Evolutionary conservation across 2,888 invertebrate species (phyloP).

Genomic region (Cancer borealis): DNA sequence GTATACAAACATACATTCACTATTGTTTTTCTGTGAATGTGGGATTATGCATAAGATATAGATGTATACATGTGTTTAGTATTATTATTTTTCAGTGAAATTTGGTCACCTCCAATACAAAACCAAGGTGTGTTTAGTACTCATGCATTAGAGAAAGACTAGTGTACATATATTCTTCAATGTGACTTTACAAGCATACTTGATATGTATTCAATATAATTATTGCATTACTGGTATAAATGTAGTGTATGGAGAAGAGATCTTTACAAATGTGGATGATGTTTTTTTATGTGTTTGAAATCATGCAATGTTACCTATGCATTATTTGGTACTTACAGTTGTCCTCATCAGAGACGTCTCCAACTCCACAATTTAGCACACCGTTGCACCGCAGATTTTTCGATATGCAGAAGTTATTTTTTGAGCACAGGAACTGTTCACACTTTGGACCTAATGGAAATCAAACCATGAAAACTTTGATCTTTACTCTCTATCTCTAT

Average conservation of each 20-base stretch:
- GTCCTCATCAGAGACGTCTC: slow-evolving; percentile 87
- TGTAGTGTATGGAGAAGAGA: neutral
- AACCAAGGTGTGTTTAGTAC: too few species aligned
- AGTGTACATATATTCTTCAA: too few species aligned
- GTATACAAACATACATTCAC: too few species aligned
- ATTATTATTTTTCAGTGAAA: too few species aligned
- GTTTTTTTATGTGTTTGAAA: neutral
- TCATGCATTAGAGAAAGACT: too few species aligned
- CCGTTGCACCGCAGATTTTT: slow-evolving; percentile 88
- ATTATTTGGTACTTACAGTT: slow-evolving; percentile 86
- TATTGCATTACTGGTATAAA: too few species aligned
- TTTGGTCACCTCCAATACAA: too few species aligned
- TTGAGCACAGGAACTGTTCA: slow-evolving; percentile 87
- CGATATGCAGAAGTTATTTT: slow-evolving; percentile 89
- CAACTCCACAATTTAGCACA: slow-evolving; percentile 91
- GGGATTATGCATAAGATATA: too few species aligned
- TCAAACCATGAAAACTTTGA: slow-evolving; percentile 54
- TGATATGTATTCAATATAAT: too few species aligned
- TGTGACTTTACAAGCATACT: too few species aligned
- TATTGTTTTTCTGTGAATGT: too few species aligned
- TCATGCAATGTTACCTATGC: neutral
- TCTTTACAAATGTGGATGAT: neutral
- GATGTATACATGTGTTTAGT: too few species aligned
- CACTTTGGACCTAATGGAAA: slow-evolving; percentile 82
- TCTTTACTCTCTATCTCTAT: slow-evolving; percentile 39